Evolutionary conservation across 2,113 vertebrate species (phyloP), one percentile per base, ranked within the genome.

Genomic region (Corythornis vintsioides): DNA sequence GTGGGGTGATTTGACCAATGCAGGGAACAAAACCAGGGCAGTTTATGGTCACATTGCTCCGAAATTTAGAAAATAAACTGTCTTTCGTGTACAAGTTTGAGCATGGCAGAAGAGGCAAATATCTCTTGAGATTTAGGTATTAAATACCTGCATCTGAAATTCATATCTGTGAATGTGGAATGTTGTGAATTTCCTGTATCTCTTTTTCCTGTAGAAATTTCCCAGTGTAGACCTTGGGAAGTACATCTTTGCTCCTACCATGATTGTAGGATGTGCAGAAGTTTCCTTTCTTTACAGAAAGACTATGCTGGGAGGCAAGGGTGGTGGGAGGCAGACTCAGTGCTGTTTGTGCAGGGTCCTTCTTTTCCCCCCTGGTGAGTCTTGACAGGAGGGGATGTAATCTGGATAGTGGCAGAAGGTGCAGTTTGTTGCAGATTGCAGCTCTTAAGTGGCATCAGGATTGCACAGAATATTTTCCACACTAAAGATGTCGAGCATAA

Each of bases 1-100:
- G 29, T 50, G 40, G 6, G 5, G 25, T 40, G 10, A 15, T 38
- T 66, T 55, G 25, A 21, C 21, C n/a, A 42, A 35, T 15, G 8
- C 12, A 35, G 12, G 31, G 71, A 70, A 13, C 25, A 88, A 61
- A 59, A 35, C 33, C 4, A 24, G 28, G 47, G 29, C 19, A 47
- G 31, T 38, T 81, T 6, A 7, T 28, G 26, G 18, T 57, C 64
- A 28, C 0, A 0, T 47, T 59, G 20, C 35, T 71, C 17, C 76
- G 33, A 35, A 63, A 21, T 55, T 11, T 74, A 57, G 31, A 56
- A 38, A 50, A n/a, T 55, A 71, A 66, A 15, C 20, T 29, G 29
- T 56, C 16, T 50, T 64, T 75, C 8, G 10, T 19, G 31, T 75
- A 19, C 50, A 73, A 29, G 55, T 52, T 79, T 56, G 40, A 7